Evolutionary conservation across 2,797 vertebrate species (phyloP), one percentile per base, ranked within the genome.

Genomic region (Amblyopsis hoosieri): DNA sequence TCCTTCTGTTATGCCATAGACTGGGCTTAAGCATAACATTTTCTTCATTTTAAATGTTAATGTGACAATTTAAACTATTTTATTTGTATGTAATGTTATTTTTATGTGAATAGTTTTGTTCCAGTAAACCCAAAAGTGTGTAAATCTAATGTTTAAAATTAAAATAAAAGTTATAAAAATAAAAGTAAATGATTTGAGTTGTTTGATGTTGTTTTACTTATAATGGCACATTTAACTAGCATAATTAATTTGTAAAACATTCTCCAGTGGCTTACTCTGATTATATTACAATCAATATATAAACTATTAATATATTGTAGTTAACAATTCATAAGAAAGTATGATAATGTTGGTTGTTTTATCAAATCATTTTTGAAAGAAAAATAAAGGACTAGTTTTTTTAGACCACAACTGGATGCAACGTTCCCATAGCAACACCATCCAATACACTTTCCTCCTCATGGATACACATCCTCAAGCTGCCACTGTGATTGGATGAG

Each of bases 361-460:
- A 37, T 9, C 8, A 37, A 37, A 37, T 6, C 9, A 37, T 37
- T 6, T 37, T 37, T 37, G 37, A 37, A 37, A 9, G 37, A 42
- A 42, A 42, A 42, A 42, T 8, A 9, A 42, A 37, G 1, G 8
- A 42, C 37, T 42, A 42, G 7, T 42, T 42, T 42, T 33, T 23
- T n/a, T 33, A 3, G 59, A 64, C 64, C 3, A 51, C 46, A 50
- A 68, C 52, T 57, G 65, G 64, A 78, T 75, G 74, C 81, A 66
- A 75, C 56, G 92, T 93, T 91, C 61, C 93, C 91, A 92, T 92
- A 85, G 90, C 89, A 93, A 94, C 93, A 91, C 64, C 90, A 92
- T 92, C 90, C 85, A 66, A 78, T 62, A 63, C 84, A 54, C 79
- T 77, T 70, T 69, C 66, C 83, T 78, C 79, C 72, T 86, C 84